Evolutionary conservation across 2,888 invertebrate species (phyloP), one percentile per base, ranked within the genome.

Genomic region (Eretmocerus hayati): DNA sequence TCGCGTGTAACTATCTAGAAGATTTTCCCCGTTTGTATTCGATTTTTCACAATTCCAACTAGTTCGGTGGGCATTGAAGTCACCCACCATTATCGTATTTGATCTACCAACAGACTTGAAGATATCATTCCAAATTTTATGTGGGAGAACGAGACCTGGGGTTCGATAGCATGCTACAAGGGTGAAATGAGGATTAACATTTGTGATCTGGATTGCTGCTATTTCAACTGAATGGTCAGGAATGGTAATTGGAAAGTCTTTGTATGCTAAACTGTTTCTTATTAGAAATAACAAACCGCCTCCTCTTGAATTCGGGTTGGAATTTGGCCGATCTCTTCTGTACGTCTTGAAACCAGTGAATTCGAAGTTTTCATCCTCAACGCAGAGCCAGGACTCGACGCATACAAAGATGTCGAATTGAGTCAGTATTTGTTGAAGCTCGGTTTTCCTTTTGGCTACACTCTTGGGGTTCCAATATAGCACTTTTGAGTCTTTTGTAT

Each of bases 281-380:
- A 52, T 41, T 2, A 52, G 35, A 11, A 48, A 22, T 3, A 52
- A n/a, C n/a, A 52, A 45, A 26, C 48, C 52, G 18, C 51, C 47
- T 30, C 43, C 47, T 35, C 22, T 42, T 31, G 37, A 18, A 11
- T 26, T 1, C 2, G 26, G 18, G 26, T 18, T 42, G 20, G 37
- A 18, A 11, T 26, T 1, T 2, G 26, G 18, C 18, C 42, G 20
- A 13, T 42, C 41, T 6, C 19, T 36, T 16, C 35, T 40, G 18
- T 13, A 40, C 8, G 31, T 42, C n/a, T 21, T n/a, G 8, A 47
- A 47, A 11, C 35, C 40, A 2, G 31, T 16, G 13, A 20, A 46
- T 5, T 42, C 19, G 13, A 4, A 5, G 21, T 41, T 31, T 23
- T 18, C 33, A 30, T 23, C 40, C 3, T 32, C 39, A n/a, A 23